Percentiles rank a stretch among this genome's conserved stretches.
These are phyloP conservation scores for Scolopax bukidnonensis DNA, from an alignment of 2,797 vertebrate species.

Conservation along the genomic window DNA sequence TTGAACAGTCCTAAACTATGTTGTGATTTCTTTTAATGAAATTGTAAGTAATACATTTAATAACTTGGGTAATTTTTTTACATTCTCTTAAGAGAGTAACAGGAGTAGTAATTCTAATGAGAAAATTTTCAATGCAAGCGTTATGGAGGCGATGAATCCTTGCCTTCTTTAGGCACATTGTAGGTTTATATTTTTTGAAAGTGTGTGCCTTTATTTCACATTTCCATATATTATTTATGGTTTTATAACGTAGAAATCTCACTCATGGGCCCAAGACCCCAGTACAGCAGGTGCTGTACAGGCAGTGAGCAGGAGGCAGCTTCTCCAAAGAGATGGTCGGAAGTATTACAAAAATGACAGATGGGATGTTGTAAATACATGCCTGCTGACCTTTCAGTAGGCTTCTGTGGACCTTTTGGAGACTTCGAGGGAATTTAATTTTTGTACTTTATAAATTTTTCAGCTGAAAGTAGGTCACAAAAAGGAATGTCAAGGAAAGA, in stretches of 20 bases:
- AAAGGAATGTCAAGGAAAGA: background rate
- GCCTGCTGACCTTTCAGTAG: background rate
- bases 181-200: background rate
- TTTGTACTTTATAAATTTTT: background rate
- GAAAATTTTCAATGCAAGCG: background rate
- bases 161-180: background rate
- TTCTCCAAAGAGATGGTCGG: background rate
- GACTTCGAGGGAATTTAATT: background rate
- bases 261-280: background rate
- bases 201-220: background rate
- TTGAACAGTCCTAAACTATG: background rate
- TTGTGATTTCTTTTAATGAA: background rate
- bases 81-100: background rate
- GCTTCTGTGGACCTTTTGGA: background rate
- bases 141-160: background rate
- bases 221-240: background rate
- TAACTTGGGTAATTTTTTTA: background rate
- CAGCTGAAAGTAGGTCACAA: background rate
- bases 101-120: background rate
- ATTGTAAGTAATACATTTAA: fast-evolving
- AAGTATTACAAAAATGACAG: background rate
- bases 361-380: background rate
- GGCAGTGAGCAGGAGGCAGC: background rate
- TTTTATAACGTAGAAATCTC: background rate
- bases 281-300: background rate